Evolutionary conservation across 2,888 invertebrate species (phyloP).

Genomic region (Standfussiana lucernea): DNA sequence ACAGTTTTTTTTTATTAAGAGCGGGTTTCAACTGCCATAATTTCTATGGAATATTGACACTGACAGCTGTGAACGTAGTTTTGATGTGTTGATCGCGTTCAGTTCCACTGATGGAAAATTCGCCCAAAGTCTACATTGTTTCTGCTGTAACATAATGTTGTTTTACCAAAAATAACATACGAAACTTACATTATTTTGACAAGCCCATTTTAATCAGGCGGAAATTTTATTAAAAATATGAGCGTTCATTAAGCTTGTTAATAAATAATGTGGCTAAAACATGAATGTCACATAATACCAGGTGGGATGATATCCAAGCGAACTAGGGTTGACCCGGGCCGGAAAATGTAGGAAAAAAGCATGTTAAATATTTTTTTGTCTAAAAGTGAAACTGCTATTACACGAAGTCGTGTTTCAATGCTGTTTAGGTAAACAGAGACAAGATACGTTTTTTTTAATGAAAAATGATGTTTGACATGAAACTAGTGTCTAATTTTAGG

Average conservation of each 20-base stretch:
- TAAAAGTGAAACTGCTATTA: slow-evolving; percentile 7
- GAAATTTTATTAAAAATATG: slow-evolving; percentile 58
- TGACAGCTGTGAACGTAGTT: slow-evolving; percentile 1
- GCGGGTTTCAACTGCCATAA: not conserved
- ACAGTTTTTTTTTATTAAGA: not conserved
- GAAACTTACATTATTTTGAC: slow-evolving; percentile 29
- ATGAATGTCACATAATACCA: slow-evolving; percentile 61
- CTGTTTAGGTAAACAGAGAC: slow-evolving; percentile 5
- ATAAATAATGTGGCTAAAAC: slow-evolving; percentile 67
- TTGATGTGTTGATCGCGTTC: not conserved
- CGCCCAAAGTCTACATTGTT: not conserved
- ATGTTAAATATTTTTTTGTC: not conserved
- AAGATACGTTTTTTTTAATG: not conserved
- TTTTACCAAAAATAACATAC: slow-evolving; percentile 18
- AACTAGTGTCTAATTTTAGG: not conserved
- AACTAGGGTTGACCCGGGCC: slow-evolving; percentile 52
- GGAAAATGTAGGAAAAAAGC: slow-evolving; percentile 10
- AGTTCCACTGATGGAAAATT: not conserved
- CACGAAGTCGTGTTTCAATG: slow-evolving; percentile 7
- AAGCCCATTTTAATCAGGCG: slow-evolving; percentile 50
- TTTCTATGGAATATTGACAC: not conserved
- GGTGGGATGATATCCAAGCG: slow-evolving; percentile 59
- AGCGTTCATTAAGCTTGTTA: slow-evolving; percentile 55
- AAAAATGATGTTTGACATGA: not conserved
- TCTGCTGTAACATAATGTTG: not conserved